Conservation (phyloP, 2,888 invertebrate genomes). For the Nomada ruficornis region DNA sequence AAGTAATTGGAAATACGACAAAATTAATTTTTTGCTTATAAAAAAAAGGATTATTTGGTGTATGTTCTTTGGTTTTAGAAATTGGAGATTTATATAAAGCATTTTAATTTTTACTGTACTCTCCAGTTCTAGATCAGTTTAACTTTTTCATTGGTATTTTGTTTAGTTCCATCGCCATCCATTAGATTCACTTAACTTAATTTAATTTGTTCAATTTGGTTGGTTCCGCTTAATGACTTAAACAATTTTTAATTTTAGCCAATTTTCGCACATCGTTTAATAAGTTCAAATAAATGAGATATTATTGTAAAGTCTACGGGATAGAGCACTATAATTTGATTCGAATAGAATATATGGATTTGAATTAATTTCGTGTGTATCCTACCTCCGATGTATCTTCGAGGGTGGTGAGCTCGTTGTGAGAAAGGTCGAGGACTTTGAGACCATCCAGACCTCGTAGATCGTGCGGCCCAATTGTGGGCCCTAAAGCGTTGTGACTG, state of each 20-base stretch:
- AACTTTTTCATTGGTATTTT: neutral
- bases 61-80: too few relatives aligned
- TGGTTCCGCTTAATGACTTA: too few relatives aligned
- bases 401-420: constrained; percentile 90
- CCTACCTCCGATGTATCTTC: constrained; percentile 93
- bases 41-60: too few relatives aligned
- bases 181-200: too few relatives aligned
- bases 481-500: constrained; percentile 89
- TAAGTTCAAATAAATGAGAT: neutral
- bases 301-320: neutral
- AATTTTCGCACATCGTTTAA: too few relatives aligned
- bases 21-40: neutral
- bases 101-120: too few relatives aligned
- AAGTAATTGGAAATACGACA: neutral
- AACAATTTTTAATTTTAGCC: too few relatives aligned
- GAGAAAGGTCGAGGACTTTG: constrained; percentile 90
- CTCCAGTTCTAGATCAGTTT: neutral
- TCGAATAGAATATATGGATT: neutral
- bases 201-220: too few relatives aligned
- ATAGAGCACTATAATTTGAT: neutral
- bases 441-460: constrained; percentile 91
- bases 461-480: constrained; percentile 91
- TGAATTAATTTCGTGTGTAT: constrained; percentile 62
- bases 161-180: too few relatives aligned
- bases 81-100: too few relatives aligned